Percentiles rank a stretch among this genome's conserved stretches.
phyloP scores from a whole-genome alignment of 2,888 invertebrate genomes.

The Reticulitermes lucifugus region DNA sequence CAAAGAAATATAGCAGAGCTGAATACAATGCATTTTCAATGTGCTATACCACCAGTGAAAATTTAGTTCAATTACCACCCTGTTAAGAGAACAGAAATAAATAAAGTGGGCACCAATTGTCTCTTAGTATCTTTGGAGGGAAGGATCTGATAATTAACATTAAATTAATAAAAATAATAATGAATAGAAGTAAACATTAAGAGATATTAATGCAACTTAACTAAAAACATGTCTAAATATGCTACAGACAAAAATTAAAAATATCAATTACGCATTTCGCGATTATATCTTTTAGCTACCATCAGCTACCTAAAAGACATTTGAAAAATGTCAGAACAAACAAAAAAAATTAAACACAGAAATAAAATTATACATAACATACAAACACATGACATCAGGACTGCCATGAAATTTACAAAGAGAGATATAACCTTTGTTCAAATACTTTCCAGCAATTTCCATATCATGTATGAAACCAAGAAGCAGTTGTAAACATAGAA shows the following conservation, averaged over 20 bases:
- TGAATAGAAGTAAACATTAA: constrained; percentile 29
- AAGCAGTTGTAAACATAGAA: not conserved
- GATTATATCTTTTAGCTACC: constrained; percentile 46
- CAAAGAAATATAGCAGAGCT: too few relatives aligned
- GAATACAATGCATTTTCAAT: too few relatives aligned
- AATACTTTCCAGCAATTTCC: constrained; percentile 36
- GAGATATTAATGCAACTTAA: constrained; percentile 34
- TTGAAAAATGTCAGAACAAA: constrained; percentile 38
- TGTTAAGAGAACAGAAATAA: not conserved
- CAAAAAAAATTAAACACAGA: constrained; percentile 33
- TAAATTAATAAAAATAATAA: constrained; percentile 40
- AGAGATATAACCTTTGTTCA: constrained; percentile 1
- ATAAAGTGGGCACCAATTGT: not conserved
- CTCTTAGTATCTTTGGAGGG: not conserved
- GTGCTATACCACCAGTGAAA: too few relatives aligned
- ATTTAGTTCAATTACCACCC: not conserved
- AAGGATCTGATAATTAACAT: constrained; percentile 30
- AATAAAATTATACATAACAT: constrained; percentile 38
- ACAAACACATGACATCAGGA: constrained; percentile 21
- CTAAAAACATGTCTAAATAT: constrained; percentile 38
- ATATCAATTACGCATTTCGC: constrained; percentile 37
- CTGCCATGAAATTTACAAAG: constrained; percentile 19
- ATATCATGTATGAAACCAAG: not conserved
- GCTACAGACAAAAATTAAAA: constrained; percentile 42
- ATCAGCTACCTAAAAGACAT: constrained; percentile 48